These are phyloP conservation scores for Ochotona princeps DNA, from an alignment of 2,113 vertebrate species.

Conservation along the genomic window DNA sequence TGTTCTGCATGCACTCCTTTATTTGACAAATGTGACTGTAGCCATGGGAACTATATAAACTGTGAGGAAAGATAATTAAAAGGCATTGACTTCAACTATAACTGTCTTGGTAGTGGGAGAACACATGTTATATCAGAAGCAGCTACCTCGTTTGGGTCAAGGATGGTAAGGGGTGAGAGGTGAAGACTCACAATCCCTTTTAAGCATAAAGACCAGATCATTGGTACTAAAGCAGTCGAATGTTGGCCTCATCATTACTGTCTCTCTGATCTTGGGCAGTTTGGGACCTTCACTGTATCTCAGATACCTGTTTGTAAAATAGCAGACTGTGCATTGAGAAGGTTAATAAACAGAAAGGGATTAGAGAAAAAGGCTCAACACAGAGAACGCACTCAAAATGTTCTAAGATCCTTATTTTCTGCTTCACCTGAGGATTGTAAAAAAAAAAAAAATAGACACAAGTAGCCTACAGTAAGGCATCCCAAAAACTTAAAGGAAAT, in stretches of 20 bases:
- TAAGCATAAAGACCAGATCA: not conserved
- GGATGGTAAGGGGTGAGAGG: rapidly evolving
- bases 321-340: not conserved
- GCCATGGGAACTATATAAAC: not conserved
- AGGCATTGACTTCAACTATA: not conserved
- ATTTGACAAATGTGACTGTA: not conserved
- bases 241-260: not conserved
- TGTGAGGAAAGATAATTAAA: not conserved
- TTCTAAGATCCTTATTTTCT: not conserved
- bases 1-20: not conserved
- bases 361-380: not conserved
- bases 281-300: not conserved
- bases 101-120: not conserved
- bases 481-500: not conserved
- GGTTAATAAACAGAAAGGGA: not conserved
- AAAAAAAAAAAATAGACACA: not conserved
- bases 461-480: not conserved
- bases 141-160: not conserved
- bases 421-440: not conserved
- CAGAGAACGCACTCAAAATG: not conserved
- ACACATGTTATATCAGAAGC: not conserved
- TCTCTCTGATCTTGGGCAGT: not conserved
- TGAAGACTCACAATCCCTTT: not conserved
- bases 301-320: not conserved
- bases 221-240: not conserved